A percentile compares a stretch with the other conserved stretches of the same genome.
Conservation (phyloP, 2,888 invertebrate genomes). For the Leucoptera coffeella region DNA sequence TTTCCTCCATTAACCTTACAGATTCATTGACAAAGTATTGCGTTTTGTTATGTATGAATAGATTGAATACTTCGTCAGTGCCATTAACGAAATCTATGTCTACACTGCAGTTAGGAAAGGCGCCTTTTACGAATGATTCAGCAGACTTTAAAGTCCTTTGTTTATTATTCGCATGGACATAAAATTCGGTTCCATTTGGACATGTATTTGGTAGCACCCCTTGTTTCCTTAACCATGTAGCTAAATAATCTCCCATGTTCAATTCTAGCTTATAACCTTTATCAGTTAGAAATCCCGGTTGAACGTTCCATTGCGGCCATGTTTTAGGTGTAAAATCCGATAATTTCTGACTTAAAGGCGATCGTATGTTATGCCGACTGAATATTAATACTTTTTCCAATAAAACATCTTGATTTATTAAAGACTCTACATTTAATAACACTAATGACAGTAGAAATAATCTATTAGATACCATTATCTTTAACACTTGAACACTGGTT, state of each 20-base stretch:
- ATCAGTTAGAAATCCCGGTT: conserved; percentile 20
- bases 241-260: conserved; percentile 22
- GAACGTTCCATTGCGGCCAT: conserved; percentile 26
- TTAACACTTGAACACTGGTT: too few relatives aligned
- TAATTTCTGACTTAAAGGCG: conserved; percentile 22
- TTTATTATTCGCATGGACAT: conserved; percentile 26
- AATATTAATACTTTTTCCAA: conserved; percentile 24
- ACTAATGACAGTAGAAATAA: too few relatives aligned
- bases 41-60: conserved; percentile 31
- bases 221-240: conserved; percentile 15
- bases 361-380: conserved; percentile 28
- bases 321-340: conserved; percentile 15
- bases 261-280: conserved; percentile 27
- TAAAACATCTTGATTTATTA: too few relatives aligned
- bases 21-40: conserved; percentile 18
- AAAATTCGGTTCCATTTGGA: conserved; percentile 20
- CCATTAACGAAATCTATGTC: conserved; percentile 14
- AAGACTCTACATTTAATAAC: too few relatives aligned
- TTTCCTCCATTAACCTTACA: conserved; percentile 15
- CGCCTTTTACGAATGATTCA: conserved; percentile 20
- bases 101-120: conserved; percentile 24
- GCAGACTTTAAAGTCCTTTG: conserved; percentile 29
- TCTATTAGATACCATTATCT: too few relatives aligned
- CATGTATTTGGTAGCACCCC: conserved; percentile 14
- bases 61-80: conserved; percentile 24